A percentile compares a stretch with the other conserved stretches of the same genome.
Conservation (phyloP, 2,888 invertebrate species). For the Drosophila eohydei region DNA sequence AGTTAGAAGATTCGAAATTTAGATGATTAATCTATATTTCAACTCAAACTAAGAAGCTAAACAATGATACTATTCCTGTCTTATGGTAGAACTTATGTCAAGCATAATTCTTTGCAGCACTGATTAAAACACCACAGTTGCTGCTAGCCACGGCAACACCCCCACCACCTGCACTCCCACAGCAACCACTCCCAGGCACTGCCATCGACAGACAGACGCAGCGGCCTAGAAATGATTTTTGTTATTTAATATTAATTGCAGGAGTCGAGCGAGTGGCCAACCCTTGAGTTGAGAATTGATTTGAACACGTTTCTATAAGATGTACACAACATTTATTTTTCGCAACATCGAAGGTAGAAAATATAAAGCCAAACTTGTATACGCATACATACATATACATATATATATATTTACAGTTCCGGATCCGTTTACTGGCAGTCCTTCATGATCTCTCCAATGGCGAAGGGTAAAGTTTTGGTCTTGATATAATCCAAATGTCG, state of each 20-base stretch:
- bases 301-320: constrained; percentile 43
- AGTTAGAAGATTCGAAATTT: no score
- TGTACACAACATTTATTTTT: constrained; percentile 28
- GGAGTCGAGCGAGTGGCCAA: constrained; percentile 75
- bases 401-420: neutral
- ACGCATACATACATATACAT: neutral
- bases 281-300: constrained; percentile 69
- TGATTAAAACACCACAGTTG: neutral
- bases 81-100: no score
- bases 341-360: neutral
- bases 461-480: constrained; percentile 1
- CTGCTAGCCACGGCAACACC: neutral
- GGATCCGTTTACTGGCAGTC: neutral
- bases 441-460: constrained; percentile 6
- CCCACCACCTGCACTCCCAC: constrained; percentile 16
- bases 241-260: constrained; percentile 78
- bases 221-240: constrained; percentile 66
- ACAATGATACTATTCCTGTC: no score
- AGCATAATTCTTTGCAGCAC: neutral
- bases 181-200: constrained; percentile 12
- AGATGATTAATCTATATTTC: no score
- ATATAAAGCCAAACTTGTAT: neutral
- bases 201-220: constrained; percentile 52
- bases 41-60: no score
- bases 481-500: neutral